Evolutionary conservation across 2,888 invertebrate species (phyloP).

Genomic region (Pachymerium ferrugineum): DNA sequence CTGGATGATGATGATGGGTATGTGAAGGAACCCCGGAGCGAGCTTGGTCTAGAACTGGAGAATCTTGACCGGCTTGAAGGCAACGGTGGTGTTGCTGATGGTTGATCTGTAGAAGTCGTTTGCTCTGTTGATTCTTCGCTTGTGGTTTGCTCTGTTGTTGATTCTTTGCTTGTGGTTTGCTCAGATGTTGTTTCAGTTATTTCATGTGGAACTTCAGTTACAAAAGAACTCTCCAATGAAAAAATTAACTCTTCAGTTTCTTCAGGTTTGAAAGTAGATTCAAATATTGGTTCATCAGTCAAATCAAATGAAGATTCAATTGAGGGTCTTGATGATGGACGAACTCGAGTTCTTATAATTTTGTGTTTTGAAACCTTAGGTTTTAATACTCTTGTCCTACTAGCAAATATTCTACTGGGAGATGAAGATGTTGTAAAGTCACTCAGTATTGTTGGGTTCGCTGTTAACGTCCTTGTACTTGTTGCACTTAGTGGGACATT

Average conservation of each 20-base stretch:
- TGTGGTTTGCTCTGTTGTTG: too few relatives aligned
- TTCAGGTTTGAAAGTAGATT: neutral
- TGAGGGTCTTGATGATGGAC: neutral
- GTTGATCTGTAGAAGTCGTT: too few relatives aligned
- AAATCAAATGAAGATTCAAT: constrained; percentile 25
- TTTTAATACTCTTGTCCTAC: neutral
- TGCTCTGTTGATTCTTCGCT: too few relatives aligned
- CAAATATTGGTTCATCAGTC: neutral
- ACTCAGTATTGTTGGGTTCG: neutral
- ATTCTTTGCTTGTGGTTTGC: too few relatives aligned
- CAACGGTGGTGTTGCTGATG: neutral
- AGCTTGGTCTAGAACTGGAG: neutral
- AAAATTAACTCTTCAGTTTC: neutral
- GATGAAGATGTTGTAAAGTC: neutral
- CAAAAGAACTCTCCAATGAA: neutral
- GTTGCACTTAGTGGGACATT: neutral
- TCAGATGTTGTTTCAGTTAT: neutral
- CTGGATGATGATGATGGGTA: neutral
- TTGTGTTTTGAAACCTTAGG: neutral
- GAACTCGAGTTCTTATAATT: neutral
- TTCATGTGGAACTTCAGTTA: neutral
- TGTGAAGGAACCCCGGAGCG: neutral
- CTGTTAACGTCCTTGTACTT: neutral
- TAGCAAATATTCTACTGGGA: constrained; percentile 11
- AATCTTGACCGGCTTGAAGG: neutral